Conservation (phyloP, 2,113 vertebrate genomes). For the Rhinichthys klamathensis region DNA sequence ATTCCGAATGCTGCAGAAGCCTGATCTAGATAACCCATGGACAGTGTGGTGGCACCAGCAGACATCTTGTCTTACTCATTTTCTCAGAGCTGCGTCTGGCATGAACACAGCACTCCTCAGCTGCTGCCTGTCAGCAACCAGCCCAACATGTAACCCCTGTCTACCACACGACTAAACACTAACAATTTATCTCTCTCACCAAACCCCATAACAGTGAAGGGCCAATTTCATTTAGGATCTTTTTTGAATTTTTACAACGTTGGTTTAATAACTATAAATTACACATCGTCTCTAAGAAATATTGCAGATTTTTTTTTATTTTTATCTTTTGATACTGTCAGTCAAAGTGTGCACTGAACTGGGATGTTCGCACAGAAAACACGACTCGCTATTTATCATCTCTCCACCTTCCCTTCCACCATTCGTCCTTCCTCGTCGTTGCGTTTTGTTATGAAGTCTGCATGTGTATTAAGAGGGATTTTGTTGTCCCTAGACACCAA, state of each 20-base stretch:
- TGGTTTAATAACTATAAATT: slow-evolving; percentile 32
- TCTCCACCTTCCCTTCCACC: slow-evolving; percentile 65
- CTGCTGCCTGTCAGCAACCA: slow-evolving; percentile 73
- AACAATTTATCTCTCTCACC: slow-evolving; percentile 12
- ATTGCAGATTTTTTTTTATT: not conserved
- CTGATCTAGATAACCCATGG: slow-evolving; percentile 3
- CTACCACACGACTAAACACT: slow-evolving; percentile 10
- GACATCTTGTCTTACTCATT: slow-evolving; percentile 91
- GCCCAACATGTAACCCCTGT: slow-evolving; percentile 40
- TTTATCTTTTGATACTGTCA: slow-evolving; percentile 39
- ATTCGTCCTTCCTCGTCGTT: slow-evolving; percentile 66
- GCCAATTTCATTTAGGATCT: not conserved
- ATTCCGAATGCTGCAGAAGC: not conserved
- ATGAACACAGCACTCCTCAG: slow-evolving; percentile 85
- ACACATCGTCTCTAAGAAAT: not conserved
- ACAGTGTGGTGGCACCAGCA: slow-evolving; percentile 84
- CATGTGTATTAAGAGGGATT: slow-evolving; percentile 98
- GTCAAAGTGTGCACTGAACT: slow-evolving; percentile 66
- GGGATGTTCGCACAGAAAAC: slow-evolving; percentile 77
- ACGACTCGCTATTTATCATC: slow-evolving; percentile 85
- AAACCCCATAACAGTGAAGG: not conserved
- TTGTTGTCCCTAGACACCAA: slow-evolving; percentile 99
- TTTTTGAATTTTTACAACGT: not conserved
- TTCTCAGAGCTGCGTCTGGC: slow-evolving; percentile 83
- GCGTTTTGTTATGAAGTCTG: slow-evolving; percentile 88